Evolutionary conservation across 1,140 invertebrate genomes (phyloP).

Genomic region (Hyles euphorbiae): DNA sequence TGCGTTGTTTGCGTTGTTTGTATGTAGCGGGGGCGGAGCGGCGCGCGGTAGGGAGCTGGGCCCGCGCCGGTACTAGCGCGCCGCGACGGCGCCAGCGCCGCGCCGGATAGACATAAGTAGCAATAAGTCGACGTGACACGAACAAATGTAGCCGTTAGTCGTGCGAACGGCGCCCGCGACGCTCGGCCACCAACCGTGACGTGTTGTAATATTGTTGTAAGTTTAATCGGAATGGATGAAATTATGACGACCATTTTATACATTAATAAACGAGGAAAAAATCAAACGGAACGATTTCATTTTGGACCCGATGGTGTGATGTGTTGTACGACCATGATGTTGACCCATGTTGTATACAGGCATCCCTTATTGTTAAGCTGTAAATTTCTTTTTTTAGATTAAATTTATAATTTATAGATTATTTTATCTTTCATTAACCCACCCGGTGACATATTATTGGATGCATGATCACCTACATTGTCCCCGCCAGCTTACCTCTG

Average conservation of each 20-base stretch:
- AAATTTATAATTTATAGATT: conserved; percentile 22
- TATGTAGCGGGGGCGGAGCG: conserved; percentile 33
- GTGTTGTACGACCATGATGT: conserved; percentile 1
- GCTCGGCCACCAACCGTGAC: conserved; percentile 6
- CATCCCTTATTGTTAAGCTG: conserved; percentile 20
- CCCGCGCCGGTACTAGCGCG: conserved; percentile 33
- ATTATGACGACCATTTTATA: conserved; percentile 30
- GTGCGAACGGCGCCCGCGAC: conserved; percentile 3
- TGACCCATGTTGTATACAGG: background rate
- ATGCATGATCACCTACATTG: conserved; percentile 21
- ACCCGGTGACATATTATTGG: conserved; percentile 19
- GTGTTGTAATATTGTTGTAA: conserved; percentile 11
- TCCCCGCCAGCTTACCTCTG: conserved; percentile 19
- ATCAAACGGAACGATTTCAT: conserved; percentile 16
- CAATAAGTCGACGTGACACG: conserved; percentile 16
- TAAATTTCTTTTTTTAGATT: conserved; percentile 32
- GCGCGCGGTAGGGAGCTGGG: conserved; percentile 30
- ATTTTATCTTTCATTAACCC: conserved; percentile 24
- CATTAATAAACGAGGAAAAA: conserved; percentile 25
- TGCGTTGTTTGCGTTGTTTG: conserved; percentile 24
- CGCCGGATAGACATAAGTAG: conserved; percentile 7
- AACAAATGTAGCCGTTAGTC: conserved; percentile 20
- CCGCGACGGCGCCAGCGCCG: conserved; percentile 2
- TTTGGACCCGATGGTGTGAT: conserved; percentile 7
- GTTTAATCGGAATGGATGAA: conserved; percentile 17